Evolutionary conservation across 2,797 vertebrate genomes (phyloP).

Genomic region (Enoplosus armatus): DNA sequence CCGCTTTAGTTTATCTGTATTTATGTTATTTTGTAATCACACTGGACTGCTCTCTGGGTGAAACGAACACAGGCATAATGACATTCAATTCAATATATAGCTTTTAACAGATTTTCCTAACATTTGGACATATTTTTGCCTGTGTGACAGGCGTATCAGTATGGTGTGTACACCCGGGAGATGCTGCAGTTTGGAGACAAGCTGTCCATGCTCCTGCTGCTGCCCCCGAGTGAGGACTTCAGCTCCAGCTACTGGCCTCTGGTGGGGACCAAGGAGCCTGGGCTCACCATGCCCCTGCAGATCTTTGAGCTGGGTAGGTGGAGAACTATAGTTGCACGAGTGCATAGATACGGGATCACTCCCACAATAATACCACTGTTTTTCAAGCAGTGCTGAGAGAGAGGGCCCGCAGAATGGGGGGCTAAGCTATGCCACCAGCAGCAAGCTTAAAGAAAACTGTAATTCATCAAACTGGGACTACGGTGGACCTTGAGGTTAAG

Average conservation of each 20-base stretch:
- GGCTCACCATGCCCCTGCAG: constrained; percentile 86
- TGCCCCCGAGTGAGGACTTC: constrained; percentile 87
- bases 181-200: constrained; percentile 84
- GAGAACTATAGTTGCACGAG: neutral
- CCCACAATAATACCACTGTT: neutral
- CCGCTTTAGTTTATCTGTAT: neutral
- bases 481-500: neutral
- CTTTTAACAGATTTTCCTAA: neutral
- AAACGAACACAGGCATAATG: neutral
- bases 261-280: constrained; percentile 76
- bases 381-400: neutral
- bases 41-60: neutral
- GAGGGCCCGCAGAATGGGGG: neutral
- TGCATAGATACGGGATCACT: neutral
- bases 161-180: constrained; percentile 86
- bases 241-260: constrained; percentile 84
- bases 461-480: neutral
- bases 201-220: constrained; percentile 84
- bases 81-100: neutral
- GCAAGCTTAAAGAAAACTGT: neutral
- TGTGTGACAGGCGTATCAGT: constrained; percentile 80
- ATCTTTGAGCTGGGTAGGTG: constrained; percentile 86
- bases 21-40: neutral
- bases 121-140: neutral
- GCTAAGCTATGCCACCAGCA: neutral